Conservation (phyloP, 1,140 invertebrate species). For the Chymomyza costata region DNA sequence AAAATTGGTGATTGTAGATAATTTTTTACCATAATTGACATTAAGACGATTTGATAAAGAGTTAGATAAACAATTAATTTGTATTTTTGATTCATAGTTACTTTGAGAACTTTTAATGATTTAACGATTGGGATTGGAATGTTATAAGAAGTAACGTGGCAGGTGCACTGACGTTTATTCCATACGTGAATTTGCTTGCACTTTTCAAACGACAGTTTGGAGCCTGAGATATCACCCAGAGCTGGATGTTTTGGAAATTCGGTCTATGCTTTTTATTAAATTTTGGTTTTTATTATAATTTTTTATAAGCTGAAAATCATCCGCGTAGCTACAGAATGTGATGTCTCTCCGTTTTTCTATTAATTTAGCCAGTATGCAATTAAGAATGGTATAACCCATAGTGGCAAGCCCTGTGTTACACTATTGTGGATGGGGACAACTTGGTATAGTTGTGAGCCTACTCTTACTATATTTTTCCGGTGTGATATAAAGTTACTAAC, state of each 20-base stretch:
- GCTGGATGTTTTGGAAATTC: not conserved
- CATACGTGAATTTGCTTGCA: slow-evolving; percentile 13
- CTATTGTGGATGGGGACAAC: slow-evolving; percentile 2
- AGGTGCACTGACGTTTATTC: slow-evolving; percentile 5
- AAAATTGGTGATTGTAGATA: no score
- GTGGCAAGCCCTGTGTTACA: slow-evolving; percentile 10
- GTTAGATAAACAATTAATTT: not conserved
- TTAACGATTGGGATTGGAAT: not conserved
- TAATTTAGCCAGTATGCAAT: slow-evolving; percentile 4
- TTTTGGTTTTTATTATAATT: not conserved
- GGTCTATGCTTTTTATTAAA: not conserved
- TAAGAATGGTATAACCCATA: slow-evolving; percentile 15
- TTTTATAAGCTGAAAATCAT: slow-evolving; percentile 8
- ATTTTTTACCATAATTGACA: no score
- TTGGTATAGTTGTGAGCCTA: not conserved
- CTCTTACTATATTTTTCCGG: slow-evolving; percentile 7
- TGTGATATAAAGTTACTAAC: slow-evolving; percentile 12
- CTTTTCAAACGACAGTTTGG: slow-evolving; percentile 4
- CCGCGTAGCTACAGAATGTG: slow-evolving; percentile 9
- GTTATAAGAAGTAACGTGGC: not conserved
- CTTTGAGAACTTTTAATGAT: slow-evolving; percentile 5
- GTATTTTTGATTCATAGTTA: slow-evolving; percentile 10
- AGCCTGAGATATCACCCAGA: slow-evolving; percentile 10
- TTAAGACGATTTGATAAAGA: not conserved
- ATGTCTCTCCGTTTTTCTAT: slow-evolving; percentile 4